Evolutionary conservation across 2,888 invertebrate species (phyloP).

Genomic region (Zelleria hepariella): DNA sequence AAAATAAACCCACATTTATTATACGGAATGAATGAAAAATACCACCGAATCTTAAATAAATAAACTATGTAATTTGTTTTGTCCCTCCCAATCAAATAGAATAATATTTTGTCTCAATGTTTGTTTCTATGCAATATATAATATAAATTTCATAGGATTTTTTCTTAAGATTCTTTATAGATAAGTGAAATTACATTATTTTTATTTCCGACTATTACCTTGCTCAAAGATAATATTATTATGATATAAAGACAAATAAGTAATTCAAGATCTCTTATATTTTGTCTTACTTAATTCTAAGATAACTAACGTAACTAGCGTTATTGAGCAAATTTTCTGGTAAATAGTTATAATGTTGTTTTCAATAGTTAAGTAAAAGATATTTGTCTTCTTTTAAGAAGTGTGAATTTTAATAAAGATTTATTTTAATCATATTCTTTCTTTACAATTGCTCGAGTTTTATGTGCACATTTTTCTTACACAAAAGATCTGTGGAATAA

Average conservation of each 20-base stretch:
- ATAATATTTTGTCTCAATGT: neutral
- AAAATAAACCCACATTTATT: neutral
- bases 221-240: constrained; percentile 42
- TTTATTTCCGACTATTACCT: constrained; percentile 25
- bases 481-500: too few relatives aligned
- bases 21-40: neutral
- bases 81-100: neutral
- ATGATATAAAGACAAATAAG: constrained; percentile 20
- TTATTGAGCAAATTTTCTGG: constrained; percentile 42
- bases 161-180: constrained; percentile 13
- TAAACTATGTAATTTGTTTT: neutral
- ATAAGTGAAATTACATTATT: constrained; percentile 5
- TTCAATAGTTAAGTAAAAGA: constrained; percentile 41
- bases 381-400: constrained; percentile 46
- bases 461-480: too few relatives aligned
- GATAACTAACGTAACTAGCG: neutral
- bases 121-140: neutral
- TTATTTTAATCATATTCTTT: constrained; percentile 40
- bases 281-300: neutral
- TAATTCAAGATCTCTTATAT: constrained; percentile 15
- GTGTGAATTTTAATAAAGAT: constrained; percentile 67
- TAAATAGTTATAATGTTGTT: constrained; percentile 35
- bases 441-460: neutral
- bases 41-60: neutral
- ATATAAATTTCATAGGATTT: constrained; percentile 3